phyloP scores from a whole-genome alignment of 1,140 invertebrate genomes.

The Dendrolimus punctatus region DNA sequence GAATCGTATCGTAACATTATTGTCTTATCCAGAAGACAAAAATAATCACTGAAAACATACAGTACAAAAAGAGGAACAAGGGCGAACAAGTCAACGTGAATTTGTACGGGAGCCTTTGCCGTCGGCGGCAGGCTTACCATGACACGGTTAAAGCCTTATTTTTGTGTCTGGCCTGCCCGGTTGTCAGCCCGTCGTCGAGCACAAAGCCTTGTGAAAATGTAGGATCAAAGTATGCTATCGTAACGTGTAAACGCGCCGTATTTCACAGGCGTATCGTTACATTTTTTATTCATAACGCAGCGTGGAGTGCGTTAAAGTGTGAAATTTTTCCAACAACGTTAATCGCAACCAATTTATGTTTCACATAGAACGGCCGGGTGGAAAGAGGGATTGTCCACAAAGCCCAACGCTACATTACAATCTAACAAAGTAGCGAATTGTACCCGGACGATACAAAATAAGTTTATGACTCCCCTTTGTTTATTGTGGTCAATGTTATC shows the following conservation, averaged over 20 bases:
- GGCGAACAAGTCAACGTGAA: constrained; percentile 53
- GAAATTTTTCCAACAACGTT: constrained; percentile 1
- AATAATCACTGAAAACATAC: constrained; percentile 18
- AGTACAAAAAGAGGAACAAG: constrained; percentile 22
- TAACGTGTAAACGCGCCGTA: constrained; percentile 28
- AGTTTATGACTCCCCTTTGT: constrained; percentile 55
- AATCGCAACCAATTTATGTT: constrained; percentile 11
- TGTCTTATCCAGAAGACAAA: neutral
- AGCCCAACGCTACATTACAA: constrained; percentile 19
- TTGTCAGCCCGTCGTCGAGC: constrained; percentile 58
- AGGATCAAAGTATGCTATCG: constrained; percentile 61
- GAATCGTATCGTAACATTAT: no score
- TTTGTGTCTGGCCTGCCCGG: constrained; percentile 64
- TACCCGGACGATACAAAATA: constrained; percentile 50
- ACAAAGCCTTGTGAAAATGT: constrained; percentile 69
- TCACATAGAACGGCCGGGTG: constrained; percentile 6
- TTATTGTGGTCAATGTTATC: constrained; percentile 57
- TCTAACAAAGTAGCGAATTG: constrained; percentile 47
- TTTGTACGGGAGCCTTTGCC: constrained; percentile 66
- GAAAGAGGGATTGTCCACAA: constrained; percentile 6
- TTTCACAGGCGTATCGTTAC: constrained; percentile 21
- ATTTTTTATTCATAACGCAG: constrained; percentile 14
- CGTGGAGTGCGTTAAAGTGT: constrained; percentile 7
- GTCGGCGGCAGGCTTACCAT: constrained; percentile 67
- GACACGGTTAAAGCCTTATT: constrained; percentile 70